Evolutionary conservation across 2,113 vertebrate genomes (phyloP), one percentile per base, ranked within the genome.

Genomic region (Heterochromis multidens): DNA sequence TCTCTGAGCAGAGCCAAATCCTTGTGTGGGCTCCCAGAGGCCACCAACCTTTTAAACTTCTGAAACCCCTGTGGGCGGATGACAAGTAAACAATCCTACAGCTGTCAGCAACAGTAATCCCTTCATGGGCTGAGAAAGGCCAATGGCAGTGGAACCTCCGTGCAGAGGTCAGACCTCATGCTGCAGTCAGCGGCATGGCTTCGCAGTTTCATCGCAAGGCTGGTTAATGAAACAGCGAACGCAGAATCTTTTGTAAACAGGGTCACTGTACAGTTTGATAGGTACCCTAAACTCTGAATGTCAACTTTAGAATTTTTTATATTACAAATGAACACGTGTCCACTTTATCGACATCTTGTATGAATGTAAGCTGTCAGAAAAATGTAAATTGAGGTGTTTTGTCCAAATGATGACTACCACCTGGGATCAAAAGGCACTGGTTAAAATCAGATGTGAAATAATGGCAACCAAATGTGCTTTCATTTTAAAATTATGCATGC

Each of bases 21-120:
- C 87, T 87, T 59, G 33, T 21, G 62, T 17, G 6, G 81, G 65
- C 81, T 86, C 88, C 90, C 76, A 27, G 49, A 52, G 23, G 77
- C 56, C 72, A 16, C 67, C 86, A 86, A 82, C 84, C 86, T 88
- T 89, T 91, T 43, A 81, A 72, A 84, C 61, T 31, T 80, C 82
- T 79, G 88, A 74, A 31, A 76, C 83, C 70, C 82, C 88, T 6
- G 76, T 35, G 61, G 72, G 35, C 11, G 4, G 74, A 54, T 19
- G 52, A 84, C 21, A 83, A 8, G 88, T 77, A 79, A 89, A 92
- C 87, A 89, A 19, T 27, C 40, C 76, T 77, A 81, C 82, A 89
- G 65, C 87, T 88, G 87, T 88, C 90, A 80, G 83, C 77, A 78
- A 62, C 88, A 86, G 81, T 84, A 80, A 88, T 79, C 88, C 59